phyloP scores from a whole-genome alignment of 2,113 vertebrate genomes.

The Eclectus roratus region DNA sequence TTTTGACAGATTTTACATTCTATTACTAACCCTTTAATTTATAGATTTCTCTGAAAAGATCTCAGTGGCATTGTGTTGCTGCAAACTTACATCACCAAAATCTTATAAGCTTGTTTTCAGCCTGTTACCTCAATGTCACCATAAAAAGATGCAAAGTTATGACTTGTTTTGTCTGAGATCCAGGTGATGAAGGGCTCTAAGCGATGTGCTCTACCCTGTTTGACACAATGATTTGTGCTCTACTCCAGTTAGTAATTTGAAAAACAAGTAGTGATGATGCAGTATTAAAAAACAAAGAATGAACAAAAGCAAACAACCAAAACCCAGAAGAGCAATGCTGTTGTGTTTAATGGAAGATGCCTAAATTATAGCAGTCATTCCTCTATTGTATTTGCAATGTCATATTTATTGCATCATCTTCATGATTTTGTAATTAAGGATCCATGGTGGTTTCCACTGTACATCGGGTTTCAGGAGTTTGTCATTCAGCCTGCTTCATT shows the following conservation, averaged over 20 bases:
- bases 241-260: not conserved
- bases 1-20: not conserved
- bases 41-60: not conserved
- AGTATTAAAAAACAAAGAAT: not conserved
- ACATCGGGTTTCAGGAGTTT: constrained; percentile 10
- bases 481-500: constrained; percentile 22
- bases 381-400: not conserved
- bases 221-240: not conserved
- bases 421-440: constrained; percentile 12
- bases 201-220: not conserved
- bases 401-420: constrained; percentile 17
- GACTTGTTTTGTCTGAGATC: not conserved
- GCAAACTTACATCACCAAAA: not conserved
- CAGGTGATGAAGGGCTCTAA: not conserved
- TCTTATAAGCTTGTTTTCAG: not conserved
- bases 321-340: not conserved
- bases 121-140: not conserved
- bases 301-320: not conserved
- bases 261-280: not conserved
- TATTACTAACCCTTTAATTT: not conserved
- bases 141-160: not conserved
- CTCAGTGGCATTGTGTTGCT: not conserved
- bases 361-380: not conserved
- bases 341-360: not conserved
- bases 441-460: not conserved